Percentiles rank a stretch among this genome's conserved stretches.
These are phyloP conservation scores for Taxidea taxus DNA, from an alignment of 2,113 vertebrate genomes.

Conservation along the genomic window DNA sequence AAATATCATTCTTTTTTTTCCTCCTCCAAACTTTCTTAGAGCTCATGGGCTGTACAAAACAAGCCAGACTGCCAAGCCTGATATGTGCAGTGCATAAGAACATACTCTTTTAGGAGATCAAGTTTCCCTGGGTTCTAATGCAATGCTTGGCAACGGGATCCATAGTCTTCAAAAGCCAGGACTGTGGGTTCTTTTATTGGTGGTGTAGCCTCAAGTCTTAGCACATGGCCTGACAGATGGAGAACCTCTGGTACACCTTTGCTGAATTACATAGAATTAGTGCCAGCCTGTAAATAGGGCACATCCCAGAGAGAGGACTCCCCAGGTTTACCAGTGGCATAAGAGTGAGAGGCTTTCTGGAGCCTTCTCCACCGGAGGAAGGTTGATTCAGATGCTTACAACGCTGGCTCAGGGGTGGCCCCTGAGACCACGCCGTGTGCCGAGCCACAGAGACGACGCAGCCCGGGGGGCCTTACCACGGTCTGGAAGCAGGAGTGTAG, in stretches of 20 bases:
- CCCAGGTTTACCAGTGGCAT: too few relatives aligned
- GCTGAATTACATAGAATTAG: neutral
- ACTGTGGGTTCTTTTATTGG: neutral
- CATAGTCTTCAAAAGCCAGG: neutral
- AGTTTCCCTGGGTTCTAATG: neutral
- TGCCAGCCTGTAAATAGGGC: neutral
- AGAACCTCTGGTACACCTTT: neutral
- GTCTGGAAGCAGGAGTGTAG: conserved; percentile 99
- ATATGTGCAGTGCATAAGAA: neutral
- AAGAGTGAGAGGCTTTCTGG: too few relatives aligned
- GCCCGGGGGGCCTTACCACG: conserved; percentile 84
- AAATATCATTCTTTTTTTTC: neutral
- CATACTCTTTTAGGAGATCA: fast-evolving
- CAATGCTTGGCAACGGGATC: neutral
- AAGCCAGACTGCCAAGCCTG: neutral
- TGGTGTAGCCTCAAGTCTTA: neutral
- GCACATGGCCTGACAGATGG: neutral
- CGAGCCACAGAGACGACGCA: fast-evolving
- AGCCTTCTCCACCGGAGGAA: neutral
- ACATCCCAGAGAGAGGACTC: neutral
- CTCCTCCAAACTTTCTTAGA: neutral
- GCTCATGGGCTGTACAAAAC: neutral
- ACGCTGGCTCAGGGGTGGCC: fast-evolving
- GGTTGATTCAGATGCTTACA: neutral
- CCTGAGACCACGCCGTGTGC: fast-evolving